Evolutionary conservation across 2,888 invertebrate genomes (phyloP).

Genomic region (Sesia apiformis): DNA sequence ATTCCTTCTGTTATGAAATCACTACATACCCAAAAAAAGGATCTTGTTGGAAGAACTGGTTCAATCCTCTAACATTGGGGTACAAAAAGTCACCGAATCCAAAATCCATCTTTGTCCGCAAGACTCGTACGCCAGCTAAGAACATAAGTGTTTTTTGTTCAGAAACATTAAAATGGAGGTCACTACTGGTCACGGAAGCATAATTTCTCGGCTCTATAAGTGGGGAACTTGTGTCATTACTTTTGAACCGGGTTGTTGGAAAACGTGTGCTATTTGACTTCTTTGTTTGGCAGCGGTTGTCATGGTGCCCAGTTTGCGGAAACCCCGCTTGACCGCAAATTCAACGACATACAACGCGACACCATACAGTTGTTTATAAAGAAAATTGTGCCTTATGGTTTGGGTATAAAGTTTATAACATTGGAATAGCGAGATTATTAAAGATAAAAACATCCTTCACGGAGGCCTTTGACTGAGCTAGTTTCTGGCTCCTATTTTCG

Average conservation of each 20-base stretch:
- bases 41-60: conserved; percentile 49
- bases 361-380: no score
- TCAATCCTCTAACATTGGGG: conserved; percentile 52
- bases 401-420: no score
- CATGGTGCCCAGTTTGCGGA: conserved; percentile 46
- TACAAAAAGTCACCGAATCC: conserved; percentile 55
- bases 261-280: conserved; percentile 47
- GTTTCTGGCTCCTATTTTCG: no score
- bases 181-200: conserved; percentile 39
- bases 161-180: conserved; percentile 25
- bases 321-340: conserved; percentile 17
- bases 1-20: background rate
- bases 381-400: no score
- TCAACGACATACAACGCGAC: background rate
- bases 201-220: conserved; percentile 32
- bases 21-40: conserved; percentile 48
- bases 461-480: no score
- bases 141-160: conserved; percentile 27
- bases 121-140: conserved; percentile 27
- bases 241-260: conserved; percentile 26
- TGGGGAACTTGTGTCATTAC: conserved; percentile 42
- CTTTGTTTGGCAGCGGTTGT: conserved; percentile 47
- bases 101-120: conserved; percentile 54
- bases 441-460: no score
- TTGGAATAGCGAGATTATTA: no score